Evolutionary conservation across 1,140 invertebrate species (phyloP).

Genomic region (Anagrus nilaparvatae): DNA sequence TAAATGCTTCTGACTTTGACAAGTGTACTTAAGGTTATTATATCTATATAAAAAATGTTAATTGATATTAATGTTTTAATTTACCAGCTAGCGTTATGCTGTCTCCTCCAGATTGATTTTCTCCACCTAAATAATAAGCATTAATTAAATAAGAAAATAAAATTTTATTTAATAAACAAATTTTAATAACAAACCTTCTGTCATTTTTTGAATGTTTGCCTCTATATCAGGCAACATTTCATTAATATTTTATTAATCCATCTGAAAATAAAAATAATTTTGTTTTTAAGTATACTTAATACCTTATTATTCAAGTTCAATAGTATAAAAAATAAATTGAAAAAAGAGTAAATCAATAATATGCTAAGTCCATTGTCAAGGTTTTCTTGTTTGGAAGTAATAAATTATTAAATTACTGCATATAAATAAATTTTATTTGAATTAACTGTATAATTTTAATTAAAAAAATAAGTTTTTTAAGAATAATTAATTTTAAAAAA

Average conservation of each 20-base stretch:
- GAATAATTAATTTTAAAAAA: too few relatives aligned
- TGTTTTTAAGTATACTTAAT: background rate
- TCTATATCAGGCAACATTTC: constrained; percentile 33
- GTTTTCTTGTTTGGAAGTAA: too few relatives aligned
- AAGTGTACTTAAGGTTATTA: constrained; percentile 2
- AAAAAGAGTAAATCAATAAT: background rate
- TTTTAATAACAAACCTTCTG: constrained; percentile 32
- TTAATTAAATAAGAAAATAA: constrained; percentile 3
- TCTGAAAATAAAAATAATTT: constrained; percentile 16
- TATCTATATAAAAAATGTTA: constrained; percentile 1
- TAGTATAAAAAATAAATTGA: background rate
- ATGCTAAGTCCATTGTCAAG: too few relatives aligned
- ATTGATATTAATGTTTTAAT: constrained; percentile 14
- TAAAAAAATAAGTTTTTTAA: too few relatives aligned
- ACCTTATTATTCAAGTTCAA: constrained; percentile 6
- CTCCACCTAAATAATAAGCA: constrained; percentile 28
- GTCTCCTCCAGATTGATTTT: constrained; percentile 30
- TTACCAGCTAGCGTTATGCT: constrained; percentile 33
- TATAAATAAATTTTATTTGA: too few relatives aligned
- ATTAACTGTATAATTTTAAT: too few relatives aligned
- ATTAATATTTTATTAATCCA: constrained; percentile 18
- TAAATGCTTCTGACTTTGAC: constrained; percentile 27
- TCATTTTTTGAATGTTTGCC: constrained; percentile 30
- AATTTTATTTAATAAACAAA: constrained; percentile 4
- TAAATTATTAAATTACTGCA: background rate